A percentile compares a stretch with the other conserved stretches of the same genome.
Evolutionary conservation across 2,888 invertebrate genomes (phyloP).

Genomic region (Polydesmus complanatus): DNA sequence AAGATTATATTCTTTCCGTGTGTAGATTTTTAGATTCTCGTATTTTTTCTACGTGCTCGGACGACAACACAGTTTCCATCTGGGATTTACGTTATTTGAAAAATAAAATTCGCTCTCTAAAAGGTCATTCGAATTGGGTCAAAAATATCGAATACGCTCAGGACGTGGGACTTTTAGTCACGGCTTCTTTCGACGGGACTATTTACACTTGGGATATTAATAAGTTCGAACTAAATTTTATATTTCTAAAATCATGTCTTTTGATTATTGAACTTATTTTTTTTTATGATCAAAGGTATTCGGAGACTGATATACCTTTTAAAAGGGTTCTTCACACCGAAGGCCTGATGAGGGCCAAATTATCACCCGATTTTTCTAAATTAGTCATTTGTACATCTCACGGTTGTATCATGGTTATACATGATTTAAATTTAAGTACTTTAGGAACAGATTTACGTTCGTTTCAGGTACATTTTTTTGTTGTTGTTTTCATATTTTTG

Average conservation of each 20-base stretch:
- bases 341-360: slow-evolving; percentile 68
- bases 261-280: too few species aligned
- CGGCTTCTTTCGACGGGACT: slow-evolving; percentile 84
- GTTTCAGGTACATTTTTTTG: slow-evolving; percentile 49
- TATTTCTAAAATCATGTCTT: slow-evolving; percentile 1
- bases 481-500: not conserved
- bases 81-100: slow-evolving; percentile 85
- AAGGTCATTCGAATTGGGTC: slow-evolving; percentile 88
- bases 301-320: slow-evolving; percentile 59
- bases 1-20: too few species aligned
- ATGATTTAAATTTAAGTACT: slow-evolving; percentile 67
- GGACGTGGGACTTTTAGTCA: slow-evolving; percentile 66
- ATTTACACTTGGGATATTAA: slow-evolving; percentile 91
- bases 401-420: slow-evolving; percentile 77
- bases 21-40: slow-evolving; percentile 53
- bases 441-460: slow-evolving; percentile 65
- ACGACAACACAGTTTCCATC: slow-evolving; percentile 78
- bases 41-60: slow-evolving; percentile 84
- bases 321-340: slow-evolving; percentile 75
- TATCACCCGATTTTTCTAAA: slow-evolving; percentile 72
- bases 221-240: slow-evolving; percentile 38
- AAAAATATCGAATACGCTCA: slow-evolving; percentile 89
- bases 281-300: slow-evolving; percentile 42
- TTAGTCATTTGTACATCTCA: slow-evolving; percentile 82
- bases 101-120: slow-evolving; percentile 56